Evolutionary conservation across 2,113 vertebrate genomes (phyloP), one percentile per base, ranked within the genome.

Genomic region (Erythrolamprus reginae): DNA sequence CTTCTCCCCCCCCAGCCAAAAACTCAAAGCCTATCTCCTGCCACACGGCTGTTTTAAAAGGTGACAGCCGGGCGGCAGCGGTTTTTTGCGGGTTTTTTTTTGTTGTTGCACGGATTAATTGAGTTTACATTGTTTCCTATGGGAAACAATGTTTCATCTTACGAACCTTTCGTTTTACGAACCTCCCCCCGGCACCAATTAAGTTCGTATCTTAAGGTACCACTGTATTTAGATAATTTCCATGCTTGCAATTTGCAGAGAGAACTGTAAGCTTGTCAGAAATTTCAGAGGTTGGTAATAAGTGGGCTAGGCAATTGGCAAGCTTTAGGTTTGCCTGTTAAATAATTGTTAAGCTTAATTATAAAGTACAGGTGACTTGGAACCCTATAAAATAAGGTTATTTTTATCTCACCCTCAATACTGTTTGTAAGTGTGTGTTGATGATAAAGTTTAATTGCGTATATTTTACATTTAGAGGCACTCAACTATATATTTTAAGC

Each of bases 341-440:
- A 23, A 58, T 28, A 83, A 48, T 89, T 42, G 7, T 77, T 77
- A 42, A 61, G 19, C 21, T 48, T 23, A 15, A 19, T 26, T 89
- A 61, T n/a, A n/a, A n/a, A n/a, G n/a, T n/a, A n/a, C n/a, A n/a
- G n/a, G n/a, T n/a, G 52, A n/a, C 47, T 33, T 56, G 26, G 26
- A 13, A 5, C 17, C 13, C 21, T 47, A 17, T 17, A 7, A 38
- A 84, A 21, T 61, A 92, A 97, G 96, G 28, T 89, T 21, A 86
- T 3, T 90, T 3, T 50, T 45, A 33, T 89, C 10, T 84, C 4
- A 10, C 6, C 19, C 65, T n/a, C 51, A 56, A 52, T 58, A 55
- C 10, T 50, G 17, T 28, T 52, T 19, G 10, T 17, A 91, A 88
- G 53, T 89, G 50, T 89, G 50, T 1, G 0, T n/a, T 82, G 10